Conservation (phyloP, 2,113 vertebrate species). For the human (Homo sapiens) region DNA sequence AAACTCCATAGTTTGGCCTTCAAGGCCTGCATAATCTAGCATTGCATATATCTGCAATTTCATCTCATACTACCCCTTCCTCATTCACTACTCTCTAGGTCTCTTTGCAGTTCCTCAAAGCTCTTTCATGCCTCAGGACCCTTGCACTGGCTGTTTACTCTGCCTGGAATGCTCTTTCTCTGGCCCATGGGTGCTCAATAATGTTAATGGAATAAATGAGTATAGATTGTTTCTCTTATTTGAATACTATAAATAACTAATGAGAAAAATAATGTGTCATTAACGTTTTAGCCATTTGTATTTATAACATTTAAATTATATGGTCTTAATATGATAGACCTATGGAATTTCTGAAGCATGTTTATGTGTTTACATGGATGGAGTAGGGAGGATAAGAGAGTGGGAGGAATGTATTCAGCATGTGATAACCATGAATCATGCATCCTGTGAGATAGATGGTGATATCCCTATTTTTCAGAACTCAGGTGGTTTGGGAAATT, state of each 20-base stretch:
- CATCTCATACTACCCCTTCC: not conserved
- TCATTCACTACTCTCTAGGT: not conserved
- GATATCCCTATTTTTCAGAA: not conserved
- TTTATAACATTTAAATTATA: not conserved
- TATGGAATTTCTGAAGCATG: conserved; percentile 25
- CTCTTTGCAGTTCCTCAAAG: not conserved
- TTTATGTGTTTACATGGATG: not conserved
- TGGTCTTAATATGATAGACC: not conserved
- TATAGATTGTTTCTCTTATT: not conserved
- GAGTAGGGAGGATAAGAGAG: not conserved
- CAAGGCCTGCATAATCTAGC: not conserved
- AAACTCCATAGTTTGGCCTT: not conserved
- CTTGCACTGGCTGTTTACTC: not conserved
- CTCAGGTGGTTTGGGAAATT: not conserved
- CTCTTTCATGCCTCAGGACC: not conserved
- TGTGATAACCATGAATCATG: not conserved
- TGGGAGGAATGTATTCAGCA: not conserved
- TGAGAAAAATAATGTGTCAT: not conserved
- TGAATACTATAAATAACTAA: not conserved
- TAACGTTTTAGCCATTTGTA: conserved; percentile 28
- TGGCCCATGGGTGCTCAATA: not conserved
- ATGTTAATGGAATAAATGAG: not conserved
- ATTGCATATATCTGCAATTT: not conserved
- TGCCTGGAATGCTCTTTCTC: not conserved
- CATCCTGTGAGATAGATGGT: not conserved